Evolutionary conservation across 2,888 invertebrate species (phyloP).

Genomic region (Heliconius hortense): DNA sequence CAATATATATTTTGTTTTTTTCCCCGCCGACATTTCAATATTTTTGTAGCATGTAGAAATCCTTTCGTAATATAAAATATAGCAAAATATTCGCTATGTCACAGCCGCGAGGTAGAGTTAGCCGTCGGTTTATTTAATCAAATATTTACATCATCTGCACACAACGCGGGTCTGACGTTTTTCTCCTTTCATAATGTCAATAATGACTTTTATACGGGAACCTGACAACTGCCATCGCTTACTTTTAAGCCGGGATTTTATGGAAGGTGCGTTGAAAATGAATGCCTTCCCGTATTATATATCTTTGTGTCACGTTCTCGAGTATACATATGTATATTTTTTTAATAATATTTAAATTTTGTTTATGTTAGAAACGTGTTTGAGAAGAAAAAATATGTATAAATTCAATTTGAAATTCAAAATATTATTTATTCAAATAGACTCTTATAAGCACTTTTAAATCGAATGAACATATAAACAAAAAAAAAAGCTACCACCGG

Average conservation of each 20-base stretch:
- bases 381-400: not conserved
- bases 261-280: constrained; percentile 26
- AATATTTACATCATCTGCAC: constrained; percentile 66
- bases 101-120: constrained; percentile 34
- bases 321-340: not conserved
- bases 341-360: constrained; percentile 11
- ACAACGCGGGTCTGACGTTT: constrained; percentile 70
- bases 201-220: constrained; percentile 57
- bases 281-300: constrained; percentile 1
- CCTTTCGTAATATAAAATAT: constrained; percentile 18
- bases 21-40: not conserved
- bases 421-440: no score
- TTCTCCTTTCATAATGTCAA: constrained; percentile 68
- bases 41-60: constrained; percentile 9
- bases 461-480: no score
- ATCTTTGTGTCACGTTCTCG: constrained; percentile 7
- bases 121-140: constrained; percentile 53
- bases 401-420: no score
- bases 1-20: not conserved
- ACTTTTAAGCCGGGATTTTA: constrained; percentile 23
- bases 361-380: not conserved
- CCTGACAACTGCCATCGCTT: constrained; percentile 30
- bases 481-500: no score
- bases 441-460: no score
- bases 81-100: constrained; percentile 23